Evolutionary conservation across 2,888 invertebrate species (phyloP), one percentile per base, ranked within the genome.

Genomic region (Schizotus pectinicornis): DNA sequence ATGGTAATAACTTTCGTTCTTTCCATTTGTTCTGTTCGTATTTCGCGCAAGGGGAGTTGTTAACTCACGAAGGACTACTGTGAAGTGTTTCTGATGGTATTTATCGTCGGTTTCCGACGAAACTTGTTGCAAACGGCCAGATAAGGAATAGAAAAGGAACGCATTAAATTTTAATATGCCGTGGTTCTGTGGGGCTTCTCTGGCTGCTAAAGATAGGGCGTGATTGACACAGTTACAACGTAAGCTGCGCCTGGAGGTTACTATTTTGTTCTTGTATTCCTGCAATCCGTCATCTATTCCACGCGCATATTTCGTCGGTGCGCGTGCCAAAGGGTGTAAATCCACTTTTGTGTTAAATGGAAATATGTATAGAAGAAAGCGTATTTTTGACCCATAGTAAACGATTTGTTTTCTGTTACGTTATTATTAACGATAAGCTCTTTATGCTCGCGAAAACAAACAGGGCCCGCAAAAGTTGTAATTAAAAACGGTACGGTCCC

Each of bases 71-170:
- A 41, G 37, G 50, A 49, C 42, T 56, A 43, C 37, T 36, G 53
- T 53, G 49, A 56, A 56, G 50, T 56, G 56, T 49, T 48, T 50
- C 49, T 43, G 56, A 56, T 56, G 9, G 42, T 43, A 56, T 49
- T 41, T 56, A 22, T 38, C 0, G 35, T 37, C 36, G 42, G 37
- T 56, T 42, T 56, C 43, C 49, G 49, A 7, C 38, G 31, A 43
- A 51, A 56, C 56, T 56, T 56, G 56, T 56, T 56, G 56, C 56
- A 46, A 37, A 51, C 50, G 45, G 39, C 50, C 12, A 56, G 56
- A 56, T 56, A 56, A 56, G 51, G 56, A 46, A 31, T 12, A 51
- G 51, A 56, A 56, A 56, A 51, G 51, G 36, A 46, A 51, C 51
- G 46, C 51, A 46, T 56, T 33, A 36, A 56, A 46, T 56, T 56